Evolutionary conservation across 2,113 vertebrate genomes (phyloP), one percentile per base, ranked within the genome.

Genomic region (Oncorhynchus clarkii): DNA sequence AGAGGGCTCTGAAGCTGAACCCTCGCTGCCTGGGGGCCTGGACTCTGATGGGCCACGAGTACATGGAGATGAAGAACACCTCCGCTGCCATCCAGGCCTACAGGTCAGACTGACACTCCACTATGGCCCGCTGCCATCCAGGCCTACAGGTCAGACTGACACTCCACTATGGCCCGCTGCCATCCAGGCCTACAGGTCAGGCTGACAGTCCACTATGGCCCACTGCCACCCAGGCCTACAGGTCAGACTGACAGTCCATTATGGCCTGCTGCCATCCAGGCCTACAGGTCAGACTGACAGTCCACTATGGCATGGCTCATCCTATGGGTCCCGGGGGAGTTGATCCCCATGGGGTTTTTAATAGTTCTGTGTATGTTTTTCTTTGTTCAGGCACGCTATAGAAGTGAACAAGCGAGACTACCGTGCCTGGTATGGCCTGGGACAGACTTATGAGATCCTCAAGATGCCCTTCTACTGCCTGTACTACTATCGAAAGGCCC

Each of bases 1-100:
- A 99, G 93, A 94, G 98, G 62, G 97, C 98, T 12, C 92, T 99
- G 78, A 99, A 99, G 82, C 91, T 99, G 80, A 99, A 99, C 86
- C 97, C 98, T 70, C 96, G 97, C 54, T 99, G 98, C 84, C 94
- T 99, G 24, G 97, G 97, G 20, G 98, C 98, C 71, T 99, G 98
- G 98, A 99, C 98, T 0, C 94, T 99, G 48, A 99, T 99, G 97
- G 98, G 98, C 51, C 98, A 99, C 14, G 98, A 99, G 73, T 99
- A 99, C 87, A 99, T 99, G 98, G 98, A 99, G 88, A 99, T 99
- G 97, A 99, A 99, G 89, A 99, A 99, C 87, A 99, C 97, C 0
- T 98, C 98, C 14, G 98, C 98, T 34, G 98, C 97, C 80, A 99
- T 99, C 78, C 98, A 99, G 84, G 98, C 98, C 78, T 99, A 99